Conservation (phyloP, 2,888 invertebrate species). For the Agrotis segetum region DNA sequence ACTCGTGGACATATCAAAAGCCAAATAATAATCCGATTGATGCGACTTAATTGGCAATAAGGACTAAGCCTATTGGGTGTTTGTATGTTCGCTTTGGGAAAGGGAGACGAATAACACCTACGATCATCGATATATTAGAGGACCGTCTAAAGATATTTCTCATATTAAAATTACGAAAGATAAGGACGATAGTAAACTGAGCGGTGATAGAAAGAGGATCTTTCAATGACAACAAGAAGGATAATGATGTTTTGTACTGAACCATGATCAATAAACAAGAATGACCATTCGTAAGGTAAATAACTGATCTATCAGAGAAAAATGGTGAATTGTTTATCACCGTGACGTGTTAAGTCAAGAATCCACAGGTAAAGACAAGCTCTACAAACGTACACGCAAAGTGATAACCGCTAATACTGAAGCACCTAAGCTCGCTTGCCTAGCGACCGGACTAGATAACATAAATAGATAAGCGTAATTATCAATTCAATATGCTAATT, state of each 20-base stretch:
- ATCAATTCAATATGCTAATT: slow-evolving; percentile 73
- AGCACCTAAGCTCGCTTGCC: slow-evolving; percentile 11
- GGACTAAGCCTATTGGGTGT: slow-evolving; percentile 20
- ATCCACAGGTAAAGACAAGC: neutral
- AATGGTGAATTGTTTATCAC: neutral
- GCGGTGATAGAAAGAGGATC: neutral
- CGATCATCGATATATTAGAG: neutral
- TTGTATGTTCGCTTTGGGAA: neutral
- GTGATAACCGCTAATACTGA: slow-evolving; percentile 1
- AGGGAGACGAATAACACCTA: slow-evolving; percentile 5
- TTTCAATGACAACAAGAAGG: no score
- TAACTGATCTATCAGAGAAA: neutral
- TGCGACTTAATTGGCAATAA: slow-evolving; percentile 42
- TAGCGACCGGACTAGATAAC: slow-evolving; percentile 50
- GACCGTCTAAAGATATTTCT: neutral
- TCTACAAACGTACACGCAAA: neutral
- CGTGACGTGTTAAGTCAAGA: neutral
- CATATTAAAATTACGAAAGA: neutral
- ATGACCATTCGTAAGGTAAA: neutral
- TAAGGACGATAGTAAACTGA: neutral
- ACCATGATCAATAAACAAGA: neutral
- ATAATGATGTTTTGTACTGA: no score
- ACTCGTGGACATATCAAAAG: neutral
- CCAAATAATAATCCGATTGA: slow-evolving; percentile 20
- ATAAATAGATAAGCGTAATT: slow-evolving; percentile 63